Percentiles rank a stretch among this genome's conserved stretches.
Conservation (phyloP, 1,140 invertebrate species). For the Drosophila prosaltans region DNA sequence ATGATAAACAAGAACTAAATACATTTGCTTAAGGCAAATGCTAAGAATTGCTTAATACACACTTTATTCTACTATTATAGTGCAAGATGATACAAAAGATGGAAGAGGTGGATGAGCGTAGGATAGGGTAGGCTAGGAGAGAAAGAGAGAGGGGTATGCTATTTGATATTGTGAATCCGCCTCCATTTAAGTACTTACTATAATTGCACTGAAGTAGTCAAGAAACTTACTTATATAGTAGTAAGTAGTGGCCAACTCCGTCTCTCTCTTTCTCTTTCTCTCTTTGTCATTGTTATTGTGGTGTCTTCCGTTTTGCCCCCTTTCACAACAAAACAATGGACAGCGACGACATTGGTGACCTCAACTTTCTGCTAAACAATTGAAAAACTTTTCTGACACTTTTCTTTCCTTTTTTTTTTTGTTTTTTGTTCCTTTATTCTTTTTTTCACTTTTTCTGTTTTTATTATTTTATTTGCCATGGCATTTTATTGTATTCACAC, state of each 20-base stretch:
- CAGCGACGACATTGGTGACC: slow-evolving; percentile 21
- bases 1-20: no score
- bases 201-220: slow-evolving; percentile 1
- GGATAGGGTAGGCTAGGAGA: no score
- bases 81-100: no score
- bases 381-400: slow-evolving; percentile 78
- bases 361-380: slow-evolving; percentile 69
- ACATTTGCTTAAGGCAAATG: no score
- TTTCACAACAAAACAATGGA: slow-evolving; percentile 43
- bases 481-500: slow-evolving; percentile 61
- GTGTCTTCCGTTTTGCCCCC: slow-evolving; percentile 1
- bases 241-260: slow-evolving; percentile 16
- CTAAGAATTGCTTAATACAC: no score
- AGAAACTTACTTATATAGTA: background rate
- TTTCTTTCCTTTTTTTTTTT: slow-evolving; percentile 59
- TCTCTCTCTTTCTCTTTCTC: no score
- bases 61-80: no score
- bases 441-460: no score
- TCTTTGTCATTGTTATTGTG: slow-evolving; percentile 27
- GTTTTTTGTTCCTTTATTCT: slow-evolving; percentile 39
- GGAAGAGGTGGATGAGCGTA: no score
- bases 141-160: background rate
- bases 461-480: slow-evolving; percentile 60
- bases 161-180: slow-evolving; percentile 6
- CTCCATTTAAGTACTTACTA: slow-evolving; percentile 4